Conservation (phyloP, 2,888 invertebrate genomes). For the Eristalis intricaria region DNA sequence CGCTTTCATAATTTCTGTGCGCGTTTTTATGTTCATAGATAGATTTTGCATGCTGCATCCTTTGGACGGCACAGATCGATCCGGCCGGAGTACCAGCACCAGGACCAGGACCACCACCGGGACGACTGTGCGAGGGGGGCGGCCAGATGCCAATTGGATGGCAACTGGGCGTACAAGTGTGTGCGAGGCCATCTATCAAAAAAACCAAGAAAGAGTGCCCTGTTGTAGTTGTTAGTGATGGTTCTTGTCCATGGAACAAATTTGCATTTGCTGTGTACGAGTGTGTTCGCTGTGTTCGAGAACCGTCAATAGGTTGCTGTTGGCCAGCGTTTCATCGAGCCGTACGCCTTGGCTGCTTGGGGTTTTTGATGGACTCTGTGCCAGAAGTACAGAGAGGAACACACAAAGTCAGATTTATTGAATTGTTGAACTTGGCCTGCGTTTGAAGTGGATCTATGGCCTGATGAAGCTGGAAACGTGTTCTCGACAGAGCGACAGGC, state of each 20-base stretch:
- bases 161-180: constrained; percentile 70
- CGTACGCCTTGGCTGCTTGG: constrained; percentile 16
- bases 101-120: neutral
- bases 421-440: constrained; percentile 71
- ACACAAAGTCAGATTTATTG: constrained; percentile 68
- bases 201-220: constrained; percentile 48
- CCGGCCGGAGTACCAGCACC: neutral
- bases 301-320: constrained; percentile 56
- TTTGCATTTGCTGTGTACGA: constrained; percentile 64
- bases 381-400: constrained; percentile 30
- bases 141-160: constrained; percentile 45
- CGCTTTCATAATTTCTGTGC: constrained; percentile 64
- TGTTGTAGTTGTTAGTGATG: constrained; percentile 65
- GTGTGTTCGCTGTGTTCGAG: constrained; percentile 17
- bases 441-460: constrained; percentile 64
- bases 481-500: constrained; percentile 33
- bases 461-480: constrained; percentile 68
- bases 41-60: constrained; percentile 49
- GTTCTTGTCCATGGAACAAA: constrained; percentile 69
- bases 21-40: constrained; percentile 33
- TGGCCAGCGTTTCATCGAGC: constrained; percentile 16
- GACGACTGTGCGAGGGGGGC: neutral
- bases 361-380: constrained; percentile 56
- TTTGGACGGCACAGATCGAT: neutral
- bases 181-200: constrained; percentile 68